Evolutionary conservation across 2,113 vertebrate genomes (phyloP).

Genomic region (Phaethon lepturus): DNA sequence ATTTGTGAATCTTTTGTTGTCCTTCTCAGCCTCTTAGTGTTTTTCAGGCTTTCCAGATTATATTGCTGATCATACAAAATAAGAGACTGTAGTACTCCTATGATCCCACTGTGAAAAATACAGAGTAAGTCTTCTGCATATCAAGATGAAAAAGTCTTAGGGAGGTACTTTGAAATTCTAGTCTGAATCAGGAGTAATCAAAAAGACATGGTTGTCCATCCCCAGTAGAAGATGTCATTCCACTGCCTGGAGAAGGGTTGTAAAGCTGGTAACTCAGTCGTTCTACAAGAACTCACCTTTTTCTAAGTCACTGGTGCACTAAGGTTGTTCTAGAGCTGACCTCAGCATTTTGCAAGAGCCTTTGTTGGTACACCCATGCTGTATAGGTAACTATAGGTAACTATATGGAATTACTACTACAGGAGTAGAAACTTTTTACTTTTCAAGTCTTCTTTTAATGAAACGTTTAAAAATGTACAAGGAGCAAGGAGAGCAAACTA

Average conservation of each 20-base stretch:
- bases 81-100: background rate
- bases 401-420: background rate
- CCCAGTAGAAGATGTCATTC: background rate
- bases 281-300: background rate
- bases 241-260: rapidly evolving
- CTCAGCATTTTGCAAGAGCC: background rate
- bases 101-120: background rate
- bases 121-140: background rate
- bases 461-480: background rate
- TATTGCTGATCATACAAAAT: background rate
- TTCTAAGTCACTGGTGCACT: background rate
- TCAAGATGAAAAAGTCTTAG: background rate
- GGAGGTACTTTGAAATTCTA: background rate
- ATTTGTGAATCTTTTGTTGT: background rate
- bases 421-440: background rate
- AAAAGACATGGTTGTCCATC: background rate
- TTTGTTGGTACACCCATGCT: background rate
- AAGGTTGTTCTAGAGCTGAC: background rate
- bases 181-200: background rate
- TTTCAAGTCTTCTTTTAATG: background rate
- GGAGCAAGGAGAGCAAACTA: background rate
- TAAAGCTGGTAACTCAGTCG: no score
- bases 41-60: background rate
- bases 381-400: background rate
- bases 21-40: background rate